Evolutionary conservation across 2,113 vertebrate genomes (phyloP), one percentile per base, ranked within the genome.

Genomic region (Eclectus roratus): DNA sequence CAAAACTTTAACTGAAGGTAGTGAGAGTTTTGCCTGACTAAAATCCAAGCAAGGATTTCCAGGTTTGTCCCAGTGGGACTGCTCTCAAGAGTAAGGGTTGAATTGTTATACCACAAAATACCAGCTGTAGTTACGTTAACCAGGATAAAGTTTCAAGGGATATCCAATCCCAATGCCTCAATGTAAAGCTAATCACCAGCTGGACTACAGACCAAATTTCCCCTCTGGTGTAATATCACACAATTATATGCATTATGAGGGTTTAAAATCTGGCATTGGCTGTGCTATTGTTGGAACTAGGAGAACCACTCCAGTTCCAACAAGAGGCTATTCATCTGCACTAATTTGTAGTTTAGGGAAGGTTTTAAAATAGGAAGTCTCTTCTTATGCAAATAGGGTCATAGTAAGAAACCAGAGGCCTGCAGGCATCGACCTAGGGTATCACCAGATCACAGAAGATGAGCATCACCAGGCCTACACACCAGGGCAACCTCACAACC

Each of bases 171-270:
- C 90, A 83, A 2, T 92, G 76, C 90, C 92, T 96, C 88, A 84
- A 95, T 27, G 85, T 96, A 97, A 96, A 97, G 76, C 93, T 96
- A 96, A 97, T 93, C 95, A 97, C 96, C 96, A 97, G 95, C 94
- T 96, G 96, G 93, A 91, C 91, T 91, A 95, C 83, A 95, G 93
- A 96, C 95, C 90, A 90, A 85, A 94, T 97, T 97, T 97, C 96
- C 96, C 94, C 95, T 96, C 94, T 95, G 88, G 96, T 97, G 88
- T 95, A 97, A 96, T 96, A 95, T 97, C 87, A 3, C 89, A 91
- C 94, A 96, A 97, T 96, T 97, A 96, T 96, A 90, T 95, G 90
- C 81, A 96, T 96, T 96, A 96, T 90, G 88, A 96, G 88, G 96
- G 94, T 93, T 96, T 96, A 95, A 95, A 96, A 95, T 95, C 93